Base-by-base conservation (phyloP, 2,888 invertebrate genomes). In the Tupiocoris notatus region DNA sequence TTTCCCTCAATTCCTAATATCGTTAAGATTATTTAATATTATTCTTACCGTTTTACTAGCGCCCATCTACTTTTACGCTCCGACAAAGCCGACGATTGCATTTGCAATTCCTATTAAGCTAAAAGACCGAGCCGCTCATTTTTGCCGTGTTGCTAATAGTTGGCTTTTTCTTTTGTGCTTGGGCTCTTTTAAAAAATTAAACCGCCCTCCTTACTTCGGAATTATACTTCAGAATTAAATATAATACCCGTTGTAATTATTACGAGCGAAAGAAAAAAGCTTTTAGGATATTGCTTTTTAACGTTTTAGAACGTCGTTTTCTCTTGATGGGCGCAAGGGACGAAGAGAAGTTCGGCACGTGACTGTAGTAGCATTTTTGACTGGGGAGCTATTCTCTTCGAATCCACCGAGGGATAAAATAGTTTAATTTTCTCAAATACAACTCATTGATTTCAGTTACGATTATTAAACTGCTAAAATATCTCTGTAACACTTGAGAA, bases 241-340 rank as follows among this genome's bases (percentile, higher is more conserved):
- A 67, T 67, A 67, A 67, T 67, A 56, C 21, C 23, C n/a, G 22
- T 54, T 22, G 67, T 67, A 67, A 67, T 67, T 67, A 67, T 67
- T 67, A 67, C 56, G 67, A 67, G 21, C 21, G 20, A 21, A 56
- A 67, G 22, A 67, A 57, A 7, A 18, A 64, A 23, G 67, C 67
- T 67, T 67, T 67, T 67, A 67, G 67, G 67, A 67, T 67, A 67
- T 67, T 67, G 67, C 67, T 67, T 67, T 22, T 23, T 67, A 57
- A 56, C 67, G 56, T 67, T 67, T 67, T 57, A 22, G 57, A 56
- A 57, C 22, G 67, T 57, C 67, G 67, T 67, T 67, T 67, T 64
- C 64, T 39, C 39, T 39, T 39, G 39, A 39, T 39, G 12, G 39
- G 39, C 39, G 39, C 12, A 7, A 39, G 6, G 39, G 39, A 7